phyloP scores from a whole-genome alignment of 2,797 vertebrate species.

The Philypnodon macrostomus region DNA sequence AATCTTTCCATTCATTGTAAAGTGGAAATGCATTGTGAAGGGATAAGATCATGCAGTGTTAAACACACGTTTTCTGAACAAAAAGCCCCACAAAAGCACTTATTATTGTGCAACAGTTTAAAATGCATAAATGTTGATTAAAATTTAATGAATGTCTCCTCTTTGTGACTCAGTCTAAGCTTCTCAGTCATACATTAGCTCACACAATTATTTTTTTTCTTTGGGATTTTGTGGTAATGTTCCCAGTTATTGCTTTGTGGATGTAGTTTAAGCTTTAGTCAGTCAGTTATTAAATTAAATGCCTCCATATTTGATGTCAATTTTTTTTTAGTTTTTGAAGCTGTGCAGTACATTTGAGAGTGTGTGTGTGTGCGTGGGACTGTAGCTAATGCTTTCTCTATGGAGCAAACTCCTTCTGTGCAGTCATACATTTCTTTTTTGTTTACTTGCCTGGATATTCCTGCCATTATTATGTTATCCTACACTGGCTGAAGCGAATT shows the following conservation, averaged over 20 bases:
- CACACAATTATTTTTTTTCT: conserved; percentile 6
- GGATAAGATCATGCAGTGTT: conserved; percentile 6
- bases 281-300: conserved; percentile 45
- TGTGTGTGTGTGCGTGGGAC: conserved; percentile 8
- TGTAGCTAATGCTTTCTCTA: background rate
- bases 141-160: conserved; percentile 23
- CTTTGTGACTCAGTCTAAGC: conserved; percentile 15
- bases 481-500: conserved; percentile 22
- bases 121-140: conserved; percentile 28
- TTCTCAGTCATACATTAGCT: conserved; percentile 7
- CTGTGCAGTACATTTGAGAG: conserved; percentile 3
- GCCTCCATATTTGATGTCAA: conserved; percentile 33
- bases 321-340: conserved; percentile 18
- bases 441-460: conserved; percentile 14
- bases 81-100: conserved; percentile 11
- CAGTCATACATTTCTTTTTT: conserved; percentile 1
- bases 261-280: conserved; percentile 25
- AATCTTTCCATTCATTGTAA: conserved; percentile 28
- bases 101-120: conserved; percentile 19
- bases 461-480: conserved; percentile 13
- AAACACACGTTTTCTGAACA: conserved; percentile 6
- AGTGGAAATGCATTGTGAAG: conserved; percentile 2
- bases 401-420: background rate
- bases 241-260: conserved; percentile 29
- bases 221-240: conserved; percentile 21